These are phyloP conservation scores for Agrilus biguttatus DNA, from an alignment of 2,888 invertebrate genomes.

Conservation along the genomic window DNA sequence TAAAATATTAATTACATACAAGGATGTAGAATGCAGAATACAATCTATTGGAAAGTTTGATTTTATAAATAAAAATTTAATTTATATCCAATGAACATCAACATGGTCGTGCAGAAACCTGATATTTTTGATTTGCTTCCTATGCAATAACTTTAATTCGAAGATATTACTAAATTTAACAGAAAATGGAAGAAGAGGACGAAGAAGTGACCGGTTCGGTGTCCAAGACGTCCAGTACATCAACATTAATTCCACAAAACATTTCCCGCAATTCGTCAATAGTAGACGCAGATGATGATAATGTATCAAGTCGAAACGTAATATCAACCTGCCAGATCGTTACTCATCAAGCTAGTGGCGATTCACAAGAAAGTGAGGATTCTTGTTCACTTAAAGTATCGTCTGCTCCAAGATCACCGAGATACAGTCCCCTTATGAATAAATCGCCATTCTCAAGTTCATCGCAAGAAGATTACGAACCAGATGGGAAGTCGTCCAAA, in stretches of 20 bases:
- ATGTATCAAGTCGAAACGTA: constrained; percentile 12
- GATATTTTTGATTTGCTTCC: too few species aligned
- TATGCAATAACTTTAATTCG: too few species aligned
- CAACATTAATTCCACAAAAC: constrained; percentile 26
- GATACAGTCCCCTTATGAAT: constrained; percentile 24
- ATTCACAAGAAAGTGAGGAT: constrained; percentile 42
- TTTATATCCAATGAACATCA: too few species aligned
- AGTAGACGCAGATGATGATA: constrained; percentile 11
- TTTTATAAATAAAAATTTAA: too few species aligned
- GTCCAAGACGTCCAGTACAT: constrained; percentile 26
- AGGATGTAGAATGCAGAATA: too few species aligned
- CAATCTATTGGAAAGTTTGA: too few species aligned
- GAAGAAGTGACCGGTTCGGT: constrained; percentile 25
- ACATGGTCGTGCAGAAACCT: too few species aligned
- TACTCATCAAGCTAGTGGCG: constrained; percentile 39
- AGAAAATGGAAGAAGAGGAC: constrained; percentile 26
- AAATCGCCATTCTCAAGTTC: constrained; percentile 44
- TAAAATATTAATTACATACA: too few species aligned
- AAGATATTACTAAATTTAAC: too few species aligned
- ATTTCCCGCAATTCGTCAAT: constrained; percentile 17
- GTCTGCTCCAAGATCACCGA: constrained; percentile 21
- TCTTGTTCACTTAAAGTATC: constrained; percentile 23
- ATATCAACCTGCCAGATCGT: constrained; percentile 31
- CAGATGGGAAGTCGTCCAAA: constrained; percentile 34
- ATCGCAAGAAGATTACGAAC: constrained; percentile 53